These are phyloP conservation scores for Nipponacmea schrenckii DNA, from an alignment of 2,888 invertebrate species.

Conservation along the genomic window DNA sequence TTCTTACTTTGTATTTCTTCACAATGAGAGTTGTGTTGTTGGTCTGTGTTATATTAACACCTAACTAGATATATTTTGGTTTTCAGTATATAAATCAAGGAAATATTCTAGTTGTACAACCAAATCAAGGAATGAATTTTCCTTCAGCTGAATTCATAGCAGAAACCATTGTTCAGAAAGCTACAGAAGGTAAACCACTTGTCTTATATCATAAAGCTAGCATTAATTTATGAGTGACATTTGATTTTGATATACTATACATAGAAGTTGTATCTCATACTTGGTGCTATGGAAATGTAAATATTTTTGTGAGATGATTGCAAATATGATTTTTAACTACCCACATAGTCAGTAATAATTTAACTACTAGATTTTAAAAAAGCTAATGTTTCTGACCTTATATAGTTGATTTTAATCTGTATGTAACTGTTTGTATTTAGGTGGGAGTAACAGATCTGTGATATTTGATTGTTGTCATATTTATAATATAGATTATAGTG, in stretches of 20 bases:
- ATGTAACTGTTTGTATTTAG: conserved; percentile 28
- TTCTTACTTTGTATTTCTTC: no score
- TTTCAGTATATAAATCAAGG: conserved; percentile 29
- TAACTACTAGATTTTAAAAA: no score
- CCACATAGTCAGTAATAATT: no score
- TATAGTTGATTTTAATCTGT: no score
- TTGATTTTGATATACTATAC: not conserved
- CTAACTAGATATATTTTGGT: not conserved
- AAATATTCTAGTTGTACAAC: conserved; percentile 40
- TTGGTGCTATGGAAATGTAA: not conserved
- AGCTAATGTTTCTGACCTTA: no score
- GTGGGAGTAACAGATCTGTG: conserved; percentile 37
- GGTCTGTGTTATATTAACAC: no score
- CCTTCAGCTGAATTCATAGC: conserved; percentile 50
- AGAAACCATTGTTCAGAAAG: conserved; percentile 35
- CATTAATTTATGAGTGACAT: not conserved
- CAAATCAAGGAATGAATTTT: conserved; percentile 47
- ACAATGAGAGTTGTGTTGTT: no score
- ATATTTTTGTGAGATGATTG: no score
- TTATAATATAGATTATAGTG: conserved; percentile 48
- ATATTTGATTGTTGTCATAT: conserved; percentile 55
- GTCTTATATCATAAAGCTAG: not conserved
- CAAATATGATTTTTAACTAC: no score
- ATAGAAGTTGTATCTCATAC: no score
- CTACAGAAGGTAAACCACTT: conserved; percentile 29